Base-by-base conservation (phyloP, 2,113 vertebrate species). In the Callionymus lyra region DNA sequence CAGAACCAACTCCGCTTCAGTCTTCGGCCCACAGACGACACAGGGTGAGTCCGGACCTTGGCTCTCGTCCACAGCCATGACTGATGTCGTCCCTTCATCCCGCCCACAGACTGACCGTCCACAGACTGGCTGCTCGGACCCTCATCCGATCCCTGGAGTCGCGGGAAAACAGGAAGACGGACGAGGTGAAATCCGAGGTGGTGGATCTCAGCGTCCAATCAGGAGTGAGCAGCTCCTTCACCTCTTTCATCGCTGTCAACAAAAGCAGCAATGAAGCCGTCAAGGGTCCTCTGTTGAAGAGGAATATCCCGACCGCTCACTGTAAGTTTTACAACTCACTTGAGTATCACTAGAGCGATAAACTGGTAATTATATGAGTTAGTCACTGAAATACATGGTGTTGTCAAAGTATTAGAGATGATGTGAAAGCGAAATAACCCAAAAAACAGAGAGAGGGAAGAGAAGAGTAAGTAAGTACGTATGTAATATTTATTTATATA, bases 191-290 rank as follows among this genome's bases (percentile, higher is more conserved):
- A 63, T 47, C 67, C 31, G 81, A 66, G 13, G 68, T 87, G 1
- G 34, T 87, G 60, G 65, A 85, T 18, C 48, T 85, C 38, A 90
- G 88, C 27, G 16, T 85, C 33, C 83, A 85, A 35, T 82, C 84
- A 37, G 84, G 86, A 59, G 78, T 90, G 36, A 79, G 84, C 64
- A 87, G 87, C 40, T 72, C 79, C 11, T 81, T 83, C 56, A 91
- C 87, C 2, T 74, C 87, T n/a, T 90, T 87, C 32, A 53, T 89
- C 10, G 86, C 82, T 6, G 60, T 88, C 57, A 76, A 82, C 53
- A 85, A 82, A 50, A 66, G 55, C 1, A 39, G 49, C 4, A 54
- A 68, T 0, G 5, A 78, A 14, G 45, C 56, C 0, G 34, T 89
- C 14, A 60, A 82, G 38, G 81, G 86, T 1, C 79, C 85, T 5